Evolutionary conservation across 2,113 vertebrate species (phyloP), one percentile per base, ranked within the genome.

Genomic region (Thryonomys swinderianus): DNA sequence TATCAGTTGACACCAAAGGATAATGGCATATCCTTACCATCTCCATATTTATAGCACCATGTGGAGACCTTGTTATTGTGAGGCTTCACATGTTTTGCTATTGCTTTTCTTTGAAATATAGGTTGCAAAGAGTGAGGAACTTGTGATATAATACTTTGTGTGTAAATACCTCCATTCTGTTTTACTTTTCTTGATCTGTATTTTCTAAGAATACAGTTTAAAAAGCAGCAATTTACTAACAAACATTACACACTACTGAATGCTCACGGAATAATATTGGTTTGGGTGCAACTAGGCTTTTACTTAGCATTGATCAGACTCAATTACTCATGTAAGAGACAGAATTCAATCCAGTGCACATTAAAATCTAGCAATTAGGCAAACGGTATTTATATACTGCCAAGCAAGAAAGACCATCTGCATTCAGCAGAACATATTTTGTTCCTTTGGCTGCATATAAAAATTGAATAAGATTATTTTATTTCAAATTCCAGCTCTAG

Each of bases 201-300:
- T 92, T 91, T 95, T 69, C 78, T 90, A 94, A 80, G 61, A 82
- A 86, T 64, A 96, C 14, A 88, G 88, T 25, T 82, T 48, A 86
- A n/a, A 92, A 88, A 84, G 83, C 57, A 80, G n/a, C 18, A 57
- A 6, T 66, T 95, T 23, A 95, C 34, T 88, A 81, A 69, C 67
- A 89, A 61, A 71, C 53, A 90, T 64, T 76, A 34, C 0, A 32
- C 40, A 85, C 88, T 83, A 79, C 42, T 73, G 73, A 74, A 67
- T 32, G 88, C 21, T 93, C 69, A 91, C 84, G 89, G 81, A 85
- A 90, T 87, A 89, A 81, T 94, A 85, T 14, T 92, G 80, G 92
- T 85, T 95, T 93, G 66, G 90, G 83, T 96, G 89, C 93, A 93
- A 89, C 20, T 67, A 88, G 76, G 71, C 83, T 88, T 96, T 78